These are phyloP conservation scores for Brienomyrus longianalis DNA, from an alignment of 2,113 vertebrate species.

Conservation along the genomic window DNA sequence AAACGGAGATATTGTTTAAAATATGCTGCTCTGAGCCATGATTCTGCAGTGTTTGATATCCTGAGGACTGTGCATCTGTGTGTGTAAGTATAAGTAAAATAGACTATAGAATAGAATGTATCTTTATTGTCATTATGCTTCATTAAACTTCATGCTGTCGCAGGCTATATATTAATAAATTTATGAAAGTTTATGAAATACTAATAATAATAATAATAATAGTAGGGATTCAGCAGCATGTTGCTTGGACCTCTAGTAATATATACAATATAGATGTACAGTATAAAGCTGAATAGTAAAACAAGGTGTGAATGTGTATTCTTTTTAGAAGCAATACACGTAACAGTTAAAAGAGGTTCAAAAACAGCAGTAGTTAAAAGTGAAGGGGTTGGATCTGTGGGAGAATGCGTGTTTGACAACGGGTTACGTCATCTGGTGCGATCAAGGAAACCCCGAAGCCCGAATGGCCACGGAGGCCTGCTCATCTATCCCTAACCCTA, in stretches of 20 bases:
- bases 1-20: not conserved
- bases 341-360: not conserved
- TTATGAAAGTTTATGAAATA: not conserved
- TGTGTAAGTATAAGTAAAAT: not conserved
- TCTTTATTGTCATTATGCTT: not conserved
- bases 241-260: not conserved
- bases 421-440: not conserved
- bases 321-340: not conserved
- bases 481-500: not conserved
- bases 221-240: not conserved
- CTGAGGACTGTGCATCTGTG: not conserved
- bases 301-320: not conserved
- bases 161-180: not conserved
- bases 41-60: not conserved
- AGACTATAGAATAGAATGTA: not conserved
- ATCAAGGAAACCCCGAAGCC: not conserved
- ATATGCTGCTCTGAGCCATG: not conserved
- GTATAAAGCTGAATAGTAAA: not conserved
- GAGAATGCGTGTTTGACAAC: not conserved
- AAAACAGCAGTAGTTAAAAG: not conserved
- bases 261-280: not conserved
- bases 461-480: not conserved
- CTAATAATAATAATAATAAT: not conserved
- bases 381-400: not conserved
- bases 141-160: not conserved